Conservation (phyloP, 2,888 invertebrate genomes). For the Synanthedon andrenaeformis region DNA sequence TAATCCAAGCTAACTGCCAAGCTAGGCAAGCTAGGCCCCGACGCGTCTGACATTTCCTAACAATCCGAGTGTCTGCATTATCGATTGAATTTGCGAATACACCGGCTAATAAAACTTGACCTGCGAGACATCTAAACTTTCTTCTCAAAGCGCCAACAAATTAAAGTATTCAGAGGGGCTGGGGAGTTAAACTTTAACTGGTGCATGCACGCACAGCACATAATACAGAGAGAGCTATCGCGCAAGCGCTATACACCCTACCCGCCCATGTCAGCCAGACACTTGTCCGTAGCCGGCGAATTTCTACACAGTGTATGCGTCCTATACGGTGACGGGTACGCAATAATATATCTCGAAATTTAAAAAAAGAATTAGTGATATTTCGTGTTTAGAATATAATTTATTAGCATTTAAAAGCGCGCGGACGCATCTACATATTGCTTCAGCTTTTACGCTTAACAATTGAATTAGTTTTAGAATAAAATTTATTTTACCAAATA, state of each 20-base stretch:
- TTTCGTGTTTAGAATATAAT: constrained; percentile 4
- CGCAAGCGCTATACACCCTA: constrained; percentile 45
- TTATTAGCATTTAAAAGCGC: constrained; percentile 4
- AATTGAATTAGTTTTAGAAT: constrained; percentile 23
- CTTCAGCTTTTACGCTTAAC: constrained; percentile 41
- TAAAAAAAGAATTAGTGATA: not conserved
- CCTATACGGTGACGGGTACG: constrained; percentile 28
- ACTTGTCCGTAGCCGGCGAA: constrained; percentile 55
- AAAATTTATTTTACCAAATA: not conserved
- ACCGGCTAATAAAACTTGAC: constrained; percentile 28
- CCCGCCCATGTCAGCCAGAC: constrained; percentile 55
- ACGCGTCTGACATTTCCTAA: constrained; percentile 61
- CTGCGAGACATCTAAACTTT: constrained; percentile 26
- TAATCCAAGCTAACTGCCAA: no score
- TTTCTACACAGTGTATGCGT: constrained; percentile 50
- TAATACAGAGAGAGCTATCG: constrained; percentile 42
- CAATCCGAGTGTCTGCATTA: constrained; percentile 53
- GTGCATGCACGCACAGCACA: constrained; percentile 48
- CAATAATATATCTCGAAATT: constrained; percentile 44
- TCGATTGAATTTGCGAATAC: constrained; percentile 61
- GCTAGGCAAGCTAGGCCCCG: constrained; percentile 31
- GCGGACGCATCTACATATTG: constrained; percentile 5
- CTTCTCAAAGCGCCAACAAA: constrained; percentile 14
- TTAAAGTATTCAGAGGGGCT: constrained; percentile 19
- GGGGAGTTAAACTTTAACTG: constrained; percentile 24